Evolutionary conservation across 1,140 invertebrate species (phyloP), one percentile per base, ranked within the genome.

Genomic region (Augochlora pura): DNA sequence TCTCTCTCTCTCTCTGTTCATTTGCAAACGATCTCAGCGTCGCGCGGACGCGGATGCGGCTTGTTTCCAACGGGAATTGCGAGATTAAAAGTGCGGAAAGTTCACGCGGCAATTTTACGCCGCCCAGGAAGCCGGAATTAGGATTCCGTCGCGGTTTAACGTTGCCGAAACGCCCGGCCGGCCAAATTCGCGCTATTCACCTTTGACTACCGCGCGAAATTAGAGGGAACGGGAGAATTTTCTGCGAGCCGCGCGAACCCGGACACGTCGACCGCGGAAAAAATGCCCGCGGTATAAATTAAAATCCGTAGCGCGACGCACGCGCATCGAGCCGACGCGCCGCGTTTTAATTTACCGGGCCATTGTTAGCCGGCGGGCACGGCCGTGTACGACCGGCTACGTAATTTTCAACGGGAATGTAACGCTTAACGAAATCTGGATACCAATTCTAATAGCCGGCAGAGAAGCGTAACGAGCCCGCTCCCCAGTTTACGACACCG

Each of bases 51-150:
- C 21, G 9, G 54, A 5, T 18, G 4, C n/a, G 54, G 1, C 25
- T 57, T 67, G 64, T 76, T 66, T 67, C 25, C 64, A 12, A 1
- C 16, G 32, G 46, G 18, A 32, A 54, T 77, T 70, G 16, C 57
- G 52, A 64, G 59, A 77, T 64, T 54, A 71, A 71, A 77, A 71
- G 68, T 52, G 42, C 12, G 21, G 52, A 18, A 67, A 46, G 64
- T 60, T 9, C 25, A n/a, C 62, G 10, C 32, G 57, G 32, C 9
- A 18, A 38, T 76, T 60, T 73, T 64, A 64, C 70, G 63, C 42
- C 46, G 12, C 18, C 25, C 18, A n/a, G 39, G 14, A 21, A 12
- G 16, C 54, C 2, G 21, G 25, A 49, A 68, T 60, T 60, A 68
- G 38, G 64, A 68, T 76, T 46, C 21, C 32, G 14, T 10, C 14